Percentiles rank a stretch among this genome's conserved stretches.
Conservation (phyloP, 2,888 invertebrate species). For the Melipona bicolor region DNA sequence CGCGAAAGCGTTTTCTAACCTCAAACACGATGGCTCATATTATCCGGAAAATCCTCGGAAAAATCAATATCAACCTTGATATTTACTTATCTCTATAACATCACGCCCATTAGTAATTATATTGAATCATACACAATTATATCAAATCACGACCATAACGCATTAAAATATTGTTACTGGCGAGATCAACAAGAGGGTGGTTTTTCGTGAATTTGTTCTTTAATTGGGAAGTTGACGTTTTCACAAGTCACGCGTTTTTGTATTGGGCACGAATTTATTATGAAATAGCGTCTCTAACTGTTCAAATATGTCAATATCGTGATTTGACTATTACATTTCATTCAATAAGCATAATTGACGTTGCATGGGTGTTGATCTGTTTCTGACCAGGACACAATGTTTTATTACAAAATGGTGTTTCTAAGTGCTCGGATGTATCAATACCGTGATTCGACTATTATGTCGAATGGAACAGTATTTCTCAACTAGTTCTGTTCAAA, state of each 20-base stretch:
- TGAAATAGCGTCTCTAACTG: neutral
- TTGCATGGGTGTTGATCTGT: neutral
- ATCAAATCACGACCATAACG: too few relatives aligned
- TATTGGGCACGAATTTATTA: neutral
- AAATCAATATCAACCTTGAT: conserved; percentile 16
- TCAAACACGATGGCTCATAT: neutral
- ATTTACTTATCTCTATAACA: too few relatives aligned
- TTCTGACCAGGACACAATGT: neutral
- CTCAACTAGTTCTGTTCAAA: neutral
- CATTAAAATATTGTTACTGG: too few relatives aligned
- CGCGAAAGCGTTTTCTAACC: neutral
- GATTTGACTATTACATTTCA: neutral
- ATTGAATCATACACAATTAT: too few relatives aligned
- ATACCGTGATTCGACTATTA: neutral
- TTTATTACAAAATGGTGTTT: neutral
- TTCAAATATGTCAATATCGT: neutral
- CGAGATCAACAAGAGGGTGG: too few relatives aligned
- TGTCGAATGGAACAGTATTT: neutral
- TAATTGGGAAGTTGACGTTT: neutral
- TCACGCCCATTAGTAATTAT: too few relatives aligned
- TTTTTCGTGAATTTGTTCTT: neutral
- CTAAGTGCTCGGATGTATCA: neutral
- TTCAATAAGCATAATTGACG: neutral
- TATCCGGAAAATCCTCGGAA: neutral
- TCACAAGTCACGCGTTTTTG: neutral